Percentiles rank a stretch among this genome's conserved stretches.
These are phyloP conservation scores for Mustela nigripes DNA, from an alignment of 2,113 vertebrate species.

Conservation along the genomic window DNA sequence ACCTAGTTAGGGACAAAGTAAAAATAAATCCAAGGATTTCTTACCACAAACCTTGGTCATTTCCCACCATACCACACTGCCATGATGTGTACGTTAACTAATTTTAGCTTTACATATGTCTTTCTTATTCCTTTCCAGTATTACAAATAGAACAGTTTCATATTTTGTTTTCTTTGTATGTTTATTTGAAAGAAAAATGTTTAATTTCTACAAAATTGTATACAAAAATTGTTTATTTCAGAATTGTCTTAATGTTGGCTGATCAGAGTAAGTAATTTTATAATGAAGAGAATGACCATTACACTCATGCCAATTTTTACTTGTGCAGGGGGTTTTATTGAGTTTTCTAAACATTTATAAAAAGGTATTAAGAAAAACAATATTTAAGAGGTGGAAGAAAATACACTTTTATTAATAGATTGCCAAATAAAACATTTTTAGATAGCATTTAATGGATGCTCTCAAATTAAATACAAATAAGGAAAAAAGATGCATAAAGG, in stretches of 20 bases:
- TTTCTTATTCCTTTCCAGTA: background rate
- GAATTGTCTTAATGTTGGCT: background rate
- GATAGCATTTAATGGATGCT: background rate
- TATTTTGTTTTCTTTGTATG: background rate
- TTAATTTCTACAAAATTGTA: background rate
- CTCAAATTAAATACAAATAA: conserved; percentile 7
- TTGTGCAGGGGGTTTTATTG: background rate
- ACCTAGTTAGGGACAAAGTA: background rate
- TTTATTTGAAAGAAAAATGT: background rate
- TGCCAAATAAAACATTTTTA: background rate
- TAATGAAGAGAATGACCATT: background rate
- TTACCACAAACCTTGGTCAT: background rate
- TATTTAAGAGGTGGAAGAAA: background rate
- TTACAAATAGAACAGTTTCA: background rate
- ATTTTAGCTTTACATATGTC: background rate
- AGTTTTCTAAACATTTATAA: background rate
- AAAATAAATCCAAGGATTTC: background rate
- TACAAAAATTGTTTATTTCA: background rate
- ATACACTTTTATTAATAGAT: background rate
- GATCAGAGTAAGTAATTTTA: background rate
- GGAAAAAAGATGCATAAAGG: background rate
- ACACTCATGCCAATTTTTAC: background rate
- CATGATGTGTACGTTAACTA: background rate
- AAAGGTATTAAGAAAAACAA: background rate
- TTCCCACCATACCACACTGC: background rate